Conservation (phyloP, 1,140 invertebrate genomes). For the Eriocheir sinensis region DNA sequence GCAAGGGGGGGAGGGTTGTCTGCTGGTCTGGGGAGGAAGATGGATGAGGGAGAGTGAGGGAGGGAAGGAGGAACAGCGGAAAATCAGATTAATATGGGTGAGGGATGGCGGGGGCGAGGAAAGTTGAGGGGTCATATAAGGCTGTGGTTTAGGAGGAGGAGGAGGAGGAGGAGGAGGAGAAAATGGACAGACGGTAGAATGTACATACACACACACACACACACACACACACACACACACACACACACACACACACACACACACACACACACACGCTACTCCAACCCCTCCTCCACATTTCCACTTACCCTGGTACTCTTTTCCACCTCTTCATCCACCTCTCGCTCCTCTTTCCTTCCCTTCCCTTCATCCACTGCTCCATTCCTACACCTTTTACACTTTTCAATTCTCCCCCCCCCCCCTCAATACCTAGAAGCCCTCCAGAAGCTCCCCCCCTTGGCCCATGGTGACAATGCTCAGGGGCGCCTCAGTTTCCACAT, state of each 20-base stretch:
- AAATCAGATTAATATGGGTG: conserved; percentile 8
- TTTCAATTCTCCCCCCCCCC: not conserved
- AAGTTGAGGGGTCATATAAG: too few species aligned
- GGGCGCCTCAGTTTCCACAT: not conserved
- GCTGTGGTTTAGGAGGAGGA: too few species aligned
- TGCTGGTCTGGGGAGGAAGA: not conserved
- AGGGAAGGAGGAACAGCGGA: too few species aligned
- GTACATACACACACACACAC: too few species aligned
- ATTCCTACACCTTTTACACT: not conserved
- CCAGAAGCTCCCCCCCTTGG: not conserved
- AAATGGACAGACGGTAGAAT: not conserved
- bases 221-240: too few species aligned
- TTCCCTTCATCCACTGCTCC: not conserved
- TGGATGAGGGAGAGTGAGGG: too few species aligned
- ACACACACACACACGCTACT: too few species aligned
- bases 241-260: too few species aligned
- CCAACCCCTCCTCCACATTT: too few species aligned
- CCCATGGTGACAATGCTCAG: not conserved
- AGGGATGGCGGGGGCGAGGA: not conserved
- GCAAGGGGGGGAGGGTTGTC: not conserved
- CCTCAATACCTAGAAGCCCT: not conserved
- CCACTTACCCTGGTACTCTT: too few species aligned
- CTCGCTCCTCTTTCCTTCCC: not conserved
- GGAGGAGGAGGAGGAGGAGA: not conserved
- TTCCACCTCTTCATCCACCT: not conserved